Base-by-base conservation (phyloP, 2,113 vertebrate genomes). In the Aythya baeri region DNA sequence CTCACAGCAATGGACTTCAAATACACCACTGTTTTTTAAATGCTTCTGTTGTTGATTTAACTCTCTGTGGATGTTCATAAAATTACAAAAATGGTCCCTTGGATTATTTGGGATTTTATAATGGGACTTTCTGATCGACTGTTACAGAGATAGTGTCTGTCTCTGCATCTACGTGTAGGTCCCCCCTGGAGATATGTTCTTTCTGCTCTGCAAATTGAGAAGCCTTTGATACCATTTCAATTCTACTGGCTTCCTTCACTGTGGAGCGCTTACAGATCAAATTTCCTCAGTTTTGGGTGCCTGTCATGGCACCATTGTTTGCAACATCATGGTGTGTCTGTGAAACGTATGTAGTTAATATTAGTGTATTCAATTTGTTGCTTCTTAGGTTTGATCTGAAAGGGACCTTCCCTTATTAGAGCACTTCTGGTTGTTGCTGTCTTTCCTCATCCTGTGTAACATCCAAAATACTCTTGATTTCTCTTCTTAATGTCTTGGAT, bases 311-410 rank as follows among this genome's bases (percentile, higher is more conserved):
- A 16, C 3, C 7, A 36, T 44, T 80, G 59, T 66, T 73, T 79
- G 26, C 49, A 70, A 82, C 79, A 26, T 62, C 17, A 75, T 2
- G 29, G 17, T 34, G n/a, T 66, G 1, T 49, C 1, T 49, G 13
- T 70, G 34, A 91, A 80, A 20, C 18, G 49, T 61, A 13, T 55
- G 7, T 2, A 32, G 38, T 55, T 68, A 85, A 22, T 68, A 52
- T 36, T 27, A 8, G 29, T 72, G 68, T 73, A 27, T 59, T 92
- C 62, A 63, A 59, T 82, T 88, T 96, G 27, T 85, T 62, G 4
- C 54, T 94, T 65, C 80, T 79, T 81, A 88, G 75, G 32, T 83
- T 94, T 96, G 14, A 46, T 88, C 49, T 86, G 10, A 77, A 83
- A 80, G 59, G 32, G 6, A 63, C 50, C 17, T 81, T 86, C 16